These are phyloP conservation scores for Acipenser transmontanus DNA, from an alignment of 2,797 vertebrate species.

Conservation along the genomic window DNA sequence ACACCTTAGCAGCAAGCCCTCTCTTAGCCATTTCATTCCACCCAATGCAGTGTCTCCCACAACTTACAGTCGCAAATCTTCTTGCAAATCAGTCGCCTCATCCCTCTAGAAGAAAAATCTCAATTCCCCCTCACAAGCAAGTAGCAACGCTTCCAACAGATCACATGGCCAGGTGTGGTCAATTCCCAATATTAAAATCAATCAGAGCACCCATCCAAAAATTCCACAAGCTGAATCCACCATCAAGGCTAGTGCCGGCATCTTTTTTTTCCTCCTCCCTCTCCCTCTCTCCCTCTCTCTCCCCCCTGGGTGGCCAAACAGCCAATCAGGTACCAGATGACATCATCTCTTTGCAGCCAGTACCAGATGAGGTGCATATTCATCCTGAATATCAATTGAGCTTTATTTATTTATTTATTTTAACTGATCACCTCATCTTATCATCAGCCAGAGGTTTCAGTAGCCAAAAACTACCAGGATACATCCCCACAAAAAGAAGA, in stretches of 20 bases:
- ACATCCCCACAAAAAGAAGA: background rate
- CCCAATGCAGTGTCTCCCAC: conserved; percentile 53
- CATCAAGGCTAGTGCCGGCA: conserved; percentile 66
- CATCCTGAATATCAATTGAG: conserved; percentile 46
- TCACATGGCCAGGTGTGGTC: conserved; percentile 58
- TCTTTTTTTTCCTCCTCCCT: conserved; percentile 60
- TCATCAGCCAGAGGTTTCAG: too few relatives aligned
- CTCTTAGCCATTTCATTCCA: conserved; percentile 9
- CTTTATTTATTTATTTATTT: conserved; percentile 6
- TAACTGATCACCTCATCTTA: too few relatives aligned
- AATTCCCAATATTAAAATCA: conserved; percentile 28
- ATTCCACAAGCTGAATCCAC: conserved; percentile 48
- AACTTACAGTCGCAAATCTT: conserved; percentile 75
- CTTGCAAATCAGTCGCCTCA: conserved; percentile 96
- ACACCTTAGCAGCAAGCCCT: background rate
- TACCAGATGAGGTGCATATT: conserved; percentile 60
- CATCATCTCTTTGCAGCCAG: conserved; percentile 66
- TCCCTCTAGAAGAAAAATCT: conserved; percentile 64
- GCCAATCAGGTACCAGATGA: conserved; percentile 68
- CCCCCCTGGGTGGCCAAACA: conserved; percentile 44
- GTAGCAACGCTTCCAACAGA: conserved; percentile 39
- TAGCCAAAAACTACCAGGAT: too few relatives aligned
- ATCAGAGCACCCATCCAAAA: conserved; percentile 45
- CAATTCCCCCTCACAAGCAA: conserved; percentile 56
- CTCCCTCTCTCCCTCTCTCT: conserved; percentile 37